Evolutionary conservation across 2,113 vertebrate genomes (phyloP), one percentile per base, ranked within the genome.

Genomic region (Acrocephalus kingi): DNA sequence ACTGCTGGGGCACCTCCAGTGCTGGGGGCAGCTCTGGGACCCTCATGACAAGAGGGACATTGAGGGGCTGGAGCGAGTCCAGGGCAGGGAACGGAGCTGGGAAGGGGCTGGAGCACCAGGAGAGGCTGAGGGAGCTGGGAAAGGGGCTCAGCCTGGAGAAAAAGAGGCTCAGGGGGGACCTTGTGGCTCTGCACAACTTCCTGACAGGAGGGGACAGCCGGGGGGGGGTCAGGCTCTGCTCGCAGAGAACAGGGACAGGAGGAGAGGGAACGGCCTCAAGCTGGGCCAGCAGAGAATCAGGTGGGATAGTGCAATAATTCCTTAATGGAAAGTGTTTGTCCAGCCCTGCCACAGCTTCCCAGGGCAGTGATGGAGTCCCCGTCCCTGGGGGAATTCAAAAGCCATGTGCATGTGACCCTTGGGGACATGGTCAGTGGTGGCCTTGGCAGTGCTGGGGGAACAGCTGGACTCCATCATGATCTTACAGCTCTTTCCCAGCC

Each of bases 261-360:
- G 71, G 45, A 37, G 1, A 45, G 27, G 81, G 11, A 73, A 55
- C 1, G 0, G 80, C 49, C 14, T 37, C 4, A 1, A 0, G 12
- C 27, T 78, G 45, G 0, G 11, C 56, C n/a, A 35, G 30, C 23
- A 11, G 2, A 63, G 11, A 1, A 0, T 48, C 17, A 43, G 58
- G 21, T 2, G 27, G 31, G 43, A 7, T 23, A 6, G 0, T 16
- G 43, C 4, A 31, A 24, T 35, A 51, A 56, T 27, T 33, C 31
- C 49, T 7, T 18, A 31, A 4, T 6, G 5, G 17, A 2, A 49
- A 30, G 13, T 6, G 11, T 1, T 39, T 45, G 27, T 46, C 3
- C 28, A n/a, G 2, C 23, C 23, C 28, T 74, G 68, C 2, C 43
- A 49, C 10, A 63, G 84, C 49, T 72, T 43, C 35, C 51, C 59